Conservation (phyloP, 2,888 invertebrate species). For the Chrysolina haemoptera region DNA sequence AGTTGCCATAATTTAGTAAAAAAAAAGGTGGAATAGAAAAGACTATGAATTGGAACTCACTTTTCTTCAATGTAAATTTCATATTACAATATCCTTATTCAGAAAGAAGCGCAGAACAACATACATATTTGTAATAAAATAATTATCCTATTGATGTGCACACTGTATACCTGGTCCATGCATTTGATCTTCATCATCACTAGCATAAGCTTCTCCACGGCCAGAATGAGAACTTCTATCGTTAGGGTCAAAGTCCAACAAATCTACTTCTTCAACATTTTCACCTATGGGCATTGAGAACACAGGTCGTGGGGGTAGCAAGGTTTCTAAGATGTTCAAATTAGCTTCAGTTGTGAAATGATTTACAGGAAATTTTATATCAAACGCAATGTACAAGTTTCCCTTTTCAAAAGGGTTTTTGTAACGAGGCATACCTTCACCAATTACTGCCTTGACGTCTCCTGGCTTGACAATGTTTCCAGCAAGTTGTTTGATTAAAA, state of each 20-base stretch:
- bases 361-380: slow-evolving; percentile 87
- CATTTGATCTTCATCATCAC: slow-evolving; percentile 78
- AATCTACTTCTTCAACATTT: slow-evolving; percentile 88
- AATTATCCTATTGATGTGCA: slow-evolving; percentile 80
- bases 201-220: slow-evolving; percentile 81
- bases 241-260: slow-evolving; percentile 82
- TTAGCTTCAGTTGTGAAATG: slow-evolving; percentile 82
- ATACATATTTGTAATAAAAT: slow-evolving; percentile 53
- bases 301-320: slow-evolving; percentile 82
- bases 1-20: slow-evolving; percentile 37
- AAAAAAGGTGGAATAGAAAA: slow-evolving; percentile 31
- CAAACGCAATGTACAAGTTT: slow-evolving; percentile 89
- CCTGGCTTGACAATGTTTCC: slow-evolving; percentile 91
- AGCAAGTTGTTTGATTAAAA: slow-evolving; percentile 83
- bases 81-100: slow-evolving; percentile 64
- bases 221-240: slow-evolving; percentile 70
- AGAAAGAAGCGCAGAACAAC: slow-evolving; percentile 67
- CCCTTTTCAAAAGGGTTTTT: slow-evolving; percentile 91
- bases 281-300: slow-evolving; percentile 84
- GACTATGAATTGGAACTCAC: slow-evolving; percentile 45
- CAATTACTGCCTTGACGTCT: slow-evolving; percentile 82
- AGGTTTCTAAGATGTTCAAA: slow-evolving; percentile 79
- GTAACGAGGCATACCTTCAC: slow-evolving; percentile 93
- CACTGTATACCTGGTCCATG: slow-evolving; percentile 79
- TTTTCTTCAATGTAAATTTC: slow-evolving; percentile 46